Evolutionary conservation across 2,113 vertebrate genomes (phyloP).

Genomic region (Sterrhoptilus dennistouni): DNA sequence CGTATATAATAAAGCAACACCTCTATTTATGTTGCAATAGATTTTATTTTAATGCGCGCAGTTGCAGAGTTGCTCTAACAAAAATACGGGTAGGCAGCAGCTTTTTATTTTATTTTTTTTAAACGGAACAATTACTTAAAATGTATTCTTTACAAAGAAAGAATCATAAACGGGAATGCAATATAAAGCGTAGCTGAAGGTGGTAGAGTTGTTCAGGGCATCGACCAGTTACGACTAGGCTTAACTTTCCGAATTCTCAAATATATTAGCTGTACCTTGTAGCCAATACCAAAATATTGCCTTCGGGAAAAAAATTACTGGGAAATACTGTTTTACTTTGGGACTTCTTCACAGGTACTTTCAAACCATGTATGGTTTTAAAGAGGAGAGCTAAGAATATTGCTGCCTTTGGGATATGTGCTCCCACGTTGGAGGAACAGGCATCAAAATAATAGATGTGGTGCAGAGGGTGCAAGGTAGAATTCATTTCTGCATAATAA

Average conservation of each 20-base stretch:
- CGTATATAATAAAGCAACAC: constrained; percentile 55
- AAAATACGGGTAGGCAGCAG: not conserved
- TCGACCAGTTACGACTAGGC: not conserved
- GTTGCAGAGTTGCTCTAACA: not conserved
- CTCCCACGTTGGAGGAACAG: not conserved
- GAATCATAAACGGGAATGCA: not conserved
- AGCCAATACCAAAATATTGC: not conserved
- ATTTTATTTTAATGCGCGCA: not conserved
- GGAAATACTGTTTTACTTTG: not conserved
- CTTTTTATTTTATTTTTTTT: not conserved
- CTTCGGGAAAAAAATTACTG: not conserved
- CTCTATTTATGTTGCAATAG: constrained; percentile 53
- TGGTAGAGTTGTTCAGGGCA: not conserved
- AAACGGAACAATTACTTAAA: not conserved
- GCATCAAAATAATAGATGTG: not conserved
- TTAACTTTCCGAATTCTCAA: not conserved
- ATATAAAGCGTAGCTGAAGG: not conserved
- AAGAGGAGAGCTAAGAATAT: not conserved
- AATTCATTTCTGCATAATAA: not conserved
- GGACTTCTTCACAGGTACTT: not conserved
- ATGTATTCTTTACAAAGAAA: not conserved
- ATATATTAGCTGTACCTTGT: not conserved
- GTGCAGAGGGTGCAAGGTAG: not conserved
- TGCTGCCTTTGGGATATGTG: not conserved
- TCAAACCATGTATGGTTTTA: not conserved